Base-by-base conservation (phyloP, 2,113 vertebrate genomes). In the Sylvietta virens region DNA sequence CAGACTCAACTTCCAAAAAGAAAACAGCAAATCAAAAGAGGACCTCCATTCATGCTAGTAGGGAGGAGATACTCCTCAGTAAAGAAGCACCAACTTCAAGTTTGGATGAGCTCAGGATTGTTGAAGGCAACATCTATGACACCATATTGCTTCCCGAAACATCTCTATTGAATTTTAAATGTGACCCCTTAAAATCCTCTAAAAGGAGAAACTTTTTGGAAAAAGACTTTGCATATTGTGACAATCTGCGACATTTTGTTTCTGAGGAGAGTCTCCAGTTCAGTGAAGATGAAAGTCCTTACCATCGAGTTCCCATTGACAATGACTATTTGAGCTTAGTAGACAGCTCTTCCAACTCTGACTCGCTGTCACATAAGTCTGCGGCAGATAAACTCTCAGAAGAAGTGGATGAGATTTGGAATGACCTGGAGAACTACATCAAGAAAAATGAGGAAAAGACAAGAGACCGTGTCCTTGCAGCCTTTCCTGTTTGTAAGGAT, bases 351-450 rank as follows among this genome's bases (percentile, higher is more conserved):
- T 98, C 98, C 61, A 98, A 98, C 56, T 98, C 98, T 0, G 98
- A 98, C 91, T 98, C 98, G 0, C 62, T 97, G 4, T 97, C 98
- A 0, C 98, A 98, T 51, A 98, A 98, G 28, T 97, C 98, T 54
- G 96, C 97, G 26, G 98, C 98, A 12, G 98, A 99, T 72, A 98
- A 98, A 79, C 98, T 99, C 95, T 99, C 99, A 0, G 99, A 99
- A 94, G 98, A 98, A 91, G 99, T 99, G 6, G 99, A 99, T 12
- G 99, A 99, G 96, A 99, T 99, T 96, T 99, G 99, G 99, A 99
- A 99, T 10, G 99, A 99, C 87, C 96, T 99, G 79, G 99, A 99
- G 97, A 99, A 99, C 94, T 99, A 99, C 97, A 99, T 99, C 95
- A 99, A 99, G 96, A 98, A 98, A 95, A 99, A 99, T 18, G 99